Base-by-base conservation (phyloP, 2,113 vertebrate species). In the Tenrec ecaudatus region DNA sequence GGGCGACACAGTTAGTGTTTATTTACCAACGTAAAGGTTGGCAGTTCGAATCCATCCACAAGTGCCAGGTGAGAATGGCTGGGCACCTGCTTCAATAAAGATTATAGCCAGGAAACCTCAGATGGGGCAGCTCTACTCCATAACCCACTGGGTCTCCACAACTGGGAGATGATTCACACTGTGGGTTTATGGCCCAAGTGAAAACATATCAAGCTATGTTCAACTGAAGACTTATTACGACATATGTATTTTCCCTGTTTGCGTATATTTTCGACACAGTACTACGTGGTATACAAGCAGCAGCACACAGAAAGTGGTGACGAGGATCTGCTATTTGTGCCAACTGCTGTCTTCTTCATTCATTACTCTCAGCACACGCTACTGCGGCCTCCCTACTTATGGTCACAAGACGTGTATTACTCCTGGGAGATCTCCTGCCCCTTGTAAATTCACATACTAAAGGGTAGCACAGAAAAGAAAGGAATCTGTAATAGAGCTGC, bases 381-480 rank as follows among this genome's bases (percentile, higher is more conserved):
- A 91, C 95, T 89, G 89, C 75, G 79, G 94, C 80, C 77, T 96
- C 57, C 80, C 76, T 20, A 76, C 0, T 0, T 62, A 64, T 71
- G 92, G 93, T 82, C 96, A 84, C 94, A 95, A 95, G 92, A 95
- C 90, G 90, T 82, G 93, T 89, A 88, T 92, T 96, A 86, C 90
- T 94, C 92, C 92, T 95, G 64, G 82, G 90, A 96, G 82, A 96
- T 94, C 94, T 94, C 93, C 88, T 92, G 75, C 88, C 88, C 95
- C 91, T 95, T 95, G 76, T 94, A 95, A 97, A 96, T 96, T 83
- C 93, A 95, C 92, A 71, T 87, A 95, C 89, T 95, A 96, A 95
- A 92, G 77, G 88, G 68, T n/a, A 92, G 81, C 88, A 86, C 20
- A 84, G 91, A 88, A 95, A 33, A 89, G 88, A 90, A 95, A 96